These are phyloP conservation scores for Agrilus biguttatus DNA, from an alignment of 2,888 invertebrate genomes.

Conservation along the genomic window DNA sequence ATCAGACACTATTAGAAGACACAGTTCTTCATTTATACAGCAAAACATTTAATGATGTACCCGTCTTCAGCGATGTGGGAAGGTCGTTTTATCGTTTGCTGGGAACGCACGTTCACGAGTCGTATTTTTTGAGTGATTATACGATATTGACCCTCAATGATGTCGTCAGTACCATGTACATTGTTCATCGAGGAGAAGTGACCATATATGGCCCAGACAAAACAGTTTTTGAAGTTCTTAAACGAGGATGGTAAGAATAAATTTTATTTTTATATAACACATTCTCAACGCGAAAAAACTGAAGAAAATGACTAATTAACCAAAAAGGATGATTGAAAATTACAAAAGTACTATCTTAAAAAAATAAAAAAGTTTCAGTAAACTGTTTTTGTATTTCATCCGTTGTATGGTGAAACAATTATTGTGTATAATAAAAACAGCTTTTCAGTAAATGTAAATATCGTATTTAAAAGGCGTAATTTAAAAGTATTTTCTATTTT, in stretches of 20 bases:
- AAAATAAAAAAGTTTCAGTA: too few relatives aligned
- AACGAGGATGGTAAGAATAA: conserved; percentile 10
- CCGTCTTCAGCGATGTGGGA: conserved; percentile 11
- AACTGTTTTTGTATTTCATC: too few relatives aligned
- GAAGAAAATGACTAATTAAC: too few relatives aligned
- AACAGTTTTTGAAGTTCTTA: conserved; percentile 8
- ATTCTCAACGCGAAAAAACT: neutral
- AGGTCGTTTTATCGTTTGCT: conserved; percentile 12
- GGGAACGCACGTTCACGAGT: conserved; percentile 11
- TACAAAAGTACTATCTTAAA: too few relatives aligned
- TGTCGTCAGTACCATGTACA: conserved; percentile 12
- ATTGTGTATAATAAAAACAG: too few relatives aligned
- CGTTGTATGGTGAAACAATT: too few relatives aligned
- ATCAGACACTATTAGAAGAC: conserved; percentile 12
- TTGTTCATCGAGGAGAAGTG: conserved; percentile 14
- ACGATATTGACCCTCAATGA: conserved; percentile 14
- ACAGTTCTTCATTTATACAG: conserved; percentile 13
- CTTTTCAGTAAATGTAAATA: too few relatives aligned
- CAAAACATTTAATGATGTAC: conserved; percentile 11
- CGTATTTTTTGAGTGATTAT: conserved; percentile 11
- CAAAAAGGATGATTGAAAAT: too few relatives aligned
- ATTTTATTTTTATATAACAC: neutral
- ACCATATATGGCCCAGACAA: conserved; percentile 13
- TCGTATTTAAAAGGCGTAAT: too few relatives aligned
- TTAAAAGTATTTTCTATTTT: too few relatives aligned